Conservation (phyloP, 2,113 vertebrate genomes). For the Caloenas nicobarica region DNA sequence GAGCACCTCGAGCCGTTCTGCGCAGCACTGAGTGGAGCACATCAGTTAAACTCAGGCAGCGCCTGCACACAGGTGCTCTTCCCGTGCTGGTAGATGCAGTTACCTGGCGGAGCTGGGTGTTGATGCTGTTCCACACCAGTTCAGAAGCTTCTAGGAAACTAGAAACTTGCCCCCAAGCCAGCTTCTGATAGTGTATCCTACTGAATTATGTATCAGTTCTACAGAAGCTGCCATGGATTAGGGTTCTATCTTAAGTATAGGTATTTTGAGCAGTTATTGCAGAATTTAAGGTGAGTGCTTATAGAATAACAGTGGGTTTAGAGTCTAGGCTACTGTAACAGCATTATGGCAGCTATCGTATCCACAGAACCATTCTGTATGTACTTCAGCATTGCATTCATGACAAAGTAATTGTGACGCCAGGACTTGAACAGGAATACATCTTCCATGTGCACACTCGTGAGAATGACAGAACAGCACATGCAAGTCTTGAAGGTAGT, state of each 20-base stretch:
- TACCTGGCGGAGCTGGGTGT: too few species aligned
- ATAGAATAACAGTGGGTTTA: not conserved
- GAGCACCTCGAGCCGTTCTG: not conserved
- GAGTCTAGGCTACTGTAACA: not conserved
- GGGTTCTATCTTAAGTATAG: not conserved
- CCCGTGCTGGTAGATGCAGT: not conserved
- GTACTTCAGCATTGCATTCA: not conserved
- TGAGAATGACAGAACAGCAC: not conserved
- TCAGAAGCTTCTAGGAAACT: not conserved
- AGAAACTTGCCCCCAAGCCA: not conserved
- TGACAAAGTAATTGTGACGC: not conserved
- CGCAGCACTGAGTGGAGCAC: not conserved
- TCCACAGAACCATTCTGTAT: not conserved
- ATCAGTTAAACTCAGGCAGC: not conserved
- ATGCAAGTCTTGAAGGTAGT: not conserved
- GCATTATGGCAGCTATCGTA: not conserved
- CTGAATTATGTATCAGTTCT: not conserved
- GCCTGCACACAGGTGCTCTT: not conserved
- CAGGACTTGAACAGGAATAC: not conserved
- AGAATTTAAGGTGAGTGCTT: not conserved
- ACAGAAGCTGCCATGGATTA: not conserved
- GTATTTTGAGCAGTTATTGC: not conserved
- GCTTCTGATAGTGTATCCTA: rapidly evolving
- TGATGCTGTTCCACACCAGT: not conserved
- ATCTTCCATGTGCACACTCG: not conserved